phyloP scores from a whole-genome alignment of 92 coral and sea anemone genomes.

The Anthopleura xanthogrammica region DNA sequence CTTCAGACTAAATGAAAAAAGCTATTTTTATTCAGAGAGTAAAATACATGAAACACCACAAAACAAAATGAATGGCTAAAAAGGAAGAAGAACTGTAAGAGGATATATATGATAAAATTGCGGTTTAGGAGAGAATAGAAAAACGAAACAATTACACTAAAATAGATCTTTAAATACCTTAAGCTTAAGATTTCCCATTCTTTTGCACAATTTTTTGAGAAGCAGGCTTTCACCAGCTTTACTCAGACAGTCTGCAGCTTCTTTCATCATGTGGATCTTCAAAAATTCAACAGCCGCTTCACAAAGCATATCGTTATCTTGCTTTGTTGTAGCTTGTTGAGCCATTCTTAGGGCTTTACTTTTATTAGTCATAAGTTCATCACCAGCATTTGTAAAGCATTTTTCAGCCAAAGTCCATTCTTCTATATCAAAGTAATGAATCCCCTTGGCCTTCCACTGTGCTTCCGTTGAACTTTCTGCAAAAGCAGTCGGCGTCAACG shows the following conservation, averaged over 20 bases:
- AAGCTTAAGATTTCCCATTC: slow-evolving; percentile 29
- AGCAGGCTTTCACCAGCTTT: slow-evolving; percentile 75
- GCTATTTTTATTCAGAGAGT: not conserved
- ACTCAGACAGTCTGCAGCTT: slow-evolving; percentile 73
- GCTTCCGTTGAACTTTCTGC: slow-evolving; percentile 71
- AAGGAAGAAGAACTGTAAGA: not conserved
- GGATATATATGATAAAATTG: too few species aligned
- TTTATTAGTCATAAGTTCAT: slow-evolving; percentile 58
- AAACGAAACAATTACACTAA: not conserved
- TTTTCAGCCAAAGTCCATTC: slow-evolving; percentile 82
- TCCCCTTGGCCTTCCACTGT: slow-evolving; percentile 80
- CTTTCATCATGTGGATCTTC: slow-evolving; percentile 68
- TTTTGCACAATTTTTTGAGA: slow-evolving; percentile 61
- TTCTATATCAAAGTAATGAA: slow-evolving; percentile 58
- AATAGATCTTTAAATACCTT: slow-evolving; percentile 35
- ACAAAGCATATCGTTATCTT: slow-evolving; percentile 50
- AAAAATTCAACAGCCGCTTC: slow-evolving; percentile 80
- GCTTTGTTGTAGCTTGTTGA: slow-evolving; percentile 60
- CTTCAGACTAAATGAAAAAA: too few species aligned
- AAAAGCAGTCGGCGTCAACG: slow-evolving; percentile 51
- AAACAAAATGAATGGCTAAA: not conserved
- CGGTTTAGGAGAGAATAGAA: not conserved
- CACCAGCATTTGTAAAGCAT: slow-evolving; percentile 72
- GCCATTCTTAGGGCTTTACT: slow-evolving; percentile 80
- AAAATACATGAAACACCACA: too few species aligned